phyloP scores from a whole-genome alignment of 2,797 vertebrate species.

The Lophius americanus region DNA sequence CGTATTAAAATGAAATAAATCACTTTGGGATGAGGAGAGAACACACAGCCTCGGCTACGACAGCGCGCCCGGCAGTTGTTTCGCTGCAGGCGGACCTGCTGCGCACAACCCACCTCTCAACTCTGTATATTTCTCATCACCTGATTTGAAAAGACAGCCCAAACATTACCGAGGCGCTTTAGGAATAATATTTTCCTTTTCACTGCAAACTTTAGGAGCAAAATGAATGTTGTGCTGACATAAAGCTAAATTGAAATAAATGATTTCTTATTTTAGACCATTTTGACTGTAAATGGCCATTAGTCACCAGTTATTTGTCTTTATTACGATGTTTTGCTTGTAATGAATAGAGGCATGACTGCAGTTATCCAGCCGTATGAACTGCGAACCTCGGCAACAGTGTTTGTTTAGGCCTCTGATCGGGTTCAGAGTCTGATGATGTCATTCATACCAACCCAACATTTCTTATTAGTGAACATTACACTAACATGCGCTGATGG shows the following conservation, averaged over 20 bases:
- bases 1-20: slow-evolving; percentile 76
- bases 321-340: slow-evolving; percentile 4
- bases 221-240: slow-evolving; percentile 48
- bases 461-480: slow-evolving; percentile 22
- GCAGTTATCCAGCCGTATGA: slow-evolving; percentile 44
- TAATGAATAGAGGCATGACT: slow-evolving; percentile 45
- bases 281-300: slow-evolving; percentile 50
- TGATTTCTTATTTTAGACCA: slow-evolving; percentile 36
- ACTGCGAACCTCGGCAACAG: slow-evolving; percentile 35
- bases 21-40: slow-evolving; percentile 57
- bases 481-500: not conserved
- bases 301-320: slow-evolving; percentile 41
- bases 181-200: slow-evolving; percentile 42
- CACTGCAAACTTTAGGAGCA: slow-evolving; percentile 22
- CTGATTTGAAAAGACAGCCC: slow-evolving; percentile 48
- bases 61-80: slow-evolving; percentile 57
- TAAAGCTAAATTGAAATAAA: slow-evolving; percentile 52
- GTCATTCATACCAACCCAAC: slow-evolving; percentile 38
- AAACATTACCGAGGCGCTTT: slow-evolving; percentile 33
- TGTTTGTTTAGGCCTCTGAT: slow-evolving; percentile 47
- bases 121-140: slow-evolving; percentile 22
- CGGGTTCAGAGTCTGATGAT: slow-evolving; percentile 36
- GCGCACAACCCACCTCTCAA: slow-evolving; percentile 27
- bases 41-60: slow-evolving; percentile 29
- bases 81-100: slow-evolving; percentile 44